phyloP scores from a whole-genome alignment of 2,888 invertebrate genomes.

The Rhyacophila evoluta region DNA sequence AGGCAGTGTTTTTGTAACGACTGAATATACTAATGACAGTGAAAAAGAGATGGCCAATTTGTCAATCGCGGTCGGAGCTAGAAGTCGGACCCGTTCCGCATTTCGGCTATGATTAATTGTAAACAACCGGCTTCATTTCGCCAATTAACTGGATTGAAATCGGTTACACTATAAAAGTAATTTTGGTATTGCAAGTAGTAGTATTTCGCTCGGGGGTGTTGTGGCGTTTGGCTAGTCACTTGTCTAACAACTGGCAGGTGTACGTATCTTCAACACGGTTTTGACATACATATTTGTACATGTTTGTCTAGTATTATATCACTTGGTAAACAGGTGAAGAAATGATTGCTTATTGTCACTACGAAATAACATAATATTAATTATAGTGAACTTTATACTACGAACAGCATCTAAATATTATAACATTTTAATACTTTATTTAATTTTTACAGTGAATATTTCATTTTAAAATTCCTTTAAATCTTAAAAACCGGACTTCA shows the following conservation, averaged over 20 bases:
- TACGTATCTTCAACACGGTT: background rate
- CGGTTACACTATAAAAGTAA: background rate
- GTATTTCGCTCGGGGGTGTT: background rate
- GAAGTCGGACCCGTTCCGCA: background rate
- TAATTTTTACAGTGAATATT: no score
- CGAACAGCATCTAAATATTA: no score
- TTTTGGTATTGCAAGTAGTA: background rate
- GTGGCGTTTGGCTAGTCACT: background rate
- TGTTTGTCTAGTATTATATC: background rate
- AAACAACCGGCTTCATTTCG: background rate
- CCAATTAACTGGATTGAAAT: conserved; percentile 1
- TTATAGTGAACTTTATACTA: no score
- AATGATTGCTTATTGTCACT: background rate
- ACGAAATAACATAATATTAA: no score
- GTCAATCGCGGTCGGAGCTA: background rate
- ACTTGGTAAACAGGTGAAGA: background rate
- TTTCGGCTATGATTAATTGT: background rate
- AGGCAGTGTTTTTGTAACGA: background rate
- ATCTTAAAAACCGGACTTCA: no score
- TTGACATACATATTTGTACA: background rate
- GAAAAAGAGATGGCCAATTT: background rate
- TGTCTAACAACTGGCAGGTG: background rate
- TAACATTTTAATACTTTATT: no score
- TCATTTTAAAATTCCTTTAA: no score
- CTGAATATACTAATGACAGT: background rate